phyloP scores from a whole-genome alignment of 1,140 invertebrate genomes.

The Caerostris extrusa region DNA sequence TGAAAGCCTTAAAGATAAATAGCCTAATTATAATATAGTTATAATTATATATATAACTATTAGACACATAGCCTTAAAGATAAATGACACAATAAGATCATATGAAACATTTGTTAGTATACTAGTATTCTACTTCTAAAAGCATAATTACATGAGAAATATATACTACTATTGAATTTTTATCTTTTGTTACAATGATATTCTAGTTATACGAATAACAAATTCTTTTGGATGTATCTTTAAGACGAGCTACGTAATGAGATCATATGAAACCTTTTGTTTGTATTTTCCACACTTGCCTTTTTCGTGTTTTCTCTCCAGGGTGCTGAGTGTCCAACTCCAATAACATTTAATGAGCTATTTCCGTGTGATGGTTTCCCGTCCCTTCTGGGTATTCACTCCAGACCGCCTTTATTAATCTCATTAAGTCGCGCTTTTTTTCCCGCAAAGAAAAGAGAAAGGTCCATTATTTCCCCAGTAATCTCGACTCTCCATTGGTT shows the following conservation, averaged over 20 bases:
- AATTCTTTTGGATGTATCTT: not conserved
- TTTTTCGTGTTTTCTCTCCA: not conserved
- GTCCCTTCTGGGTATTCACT: conserved; percentile 36
- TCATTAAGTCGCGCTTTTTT: not conserved
- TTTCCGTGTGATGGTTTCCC: conserved; percentile 4
- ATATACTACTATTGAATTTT: too few species aligned
- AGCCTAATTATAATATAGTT: too few species aligned
- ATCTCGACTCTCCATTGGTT: conserved; percentile 9
- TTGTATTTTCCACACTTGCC: not conserved
- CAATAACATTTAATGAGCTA: conserved; percentile 24
- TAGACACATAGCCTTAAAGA: too few species aligned
- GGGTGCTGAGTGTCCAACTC: conserved; percentile 6
- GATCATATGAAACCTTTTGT: conserved; percentile 12
- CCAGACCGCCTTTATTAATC: conserved; percentile 38
- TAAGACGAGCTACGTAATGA: conserved; percentile 1
- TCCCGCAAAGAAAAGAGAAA: not conserved
- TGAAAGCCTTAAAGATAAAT: too few species aligned
- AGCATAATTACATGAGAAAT: not conserved
- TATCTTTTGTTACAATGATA: too few species aligned
- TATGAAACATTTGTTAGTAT: too few species aligned
- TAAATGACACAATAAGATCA: too few species aligned
- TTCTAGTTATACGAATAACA: not conserved
- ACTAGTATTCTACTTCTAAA: too few species aligned
- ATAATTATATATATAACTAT: too few species aligned
- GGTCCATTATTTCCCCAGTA: not conserved